phyloP scores from a whole-genome alignment of 2,888 invertebrate genomes.

The Cynaeus angustus region DNA sequence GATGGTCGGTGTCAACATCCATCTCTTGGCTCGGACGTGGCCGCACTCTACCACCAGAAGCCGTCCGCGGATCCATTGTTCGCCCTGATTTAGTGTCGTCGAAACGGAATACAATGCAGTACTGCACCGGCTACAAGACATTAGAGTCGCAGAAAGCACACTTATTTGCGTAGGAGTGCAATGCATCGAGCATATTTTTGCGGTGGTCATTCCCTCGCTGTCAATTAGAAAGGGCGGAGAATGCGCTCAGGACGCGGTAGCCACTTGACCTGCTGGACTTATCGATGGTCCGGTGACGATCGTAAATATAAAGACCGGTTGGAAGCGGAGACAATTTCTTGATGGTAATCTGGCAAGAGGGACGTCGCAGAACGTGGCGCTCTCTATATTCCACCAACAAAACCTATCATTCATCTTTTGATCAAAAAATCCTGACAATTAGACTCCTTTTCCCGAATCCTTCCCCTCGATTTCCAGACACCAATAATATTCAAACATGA shows the following conservation, averaged over 20 bases:
- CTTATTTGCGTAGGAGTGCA: constrained; percentile 44
- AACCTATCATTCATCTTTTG: not conserved
- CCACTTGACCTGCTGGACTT: constrained; percentile 41
- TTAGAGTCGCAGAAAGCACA: constrained; percentile 46
- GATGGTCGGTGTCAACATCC: constrained; percentile 48
- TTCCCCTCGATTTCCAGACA: constrained; percentile 60
- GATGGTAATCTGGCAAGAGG: constrained; percentile 45
- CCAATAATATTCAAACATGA: constrained; percentile 68
- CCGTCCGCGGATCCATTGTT: constrained; percentile 62
- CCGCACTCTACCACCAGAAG: constrained; percentile 51
- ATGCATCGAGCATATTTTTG: constrained; percentile 32
- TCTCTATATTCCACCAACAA: constrained; percentile 29
- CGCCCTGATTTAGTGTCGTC: constrained; percentile 67
- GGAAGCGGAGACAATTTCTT: constrained; percentile 42
- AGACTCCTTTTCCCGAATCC: not conserved
- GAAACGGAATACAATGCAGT: constrained; percentile 68
- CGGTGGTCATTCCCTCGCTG: constrained; percentile 1
- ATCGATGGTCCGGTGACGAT: constrained; percentile 42
- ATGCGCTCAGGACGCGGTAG: constrained; percentile 41
- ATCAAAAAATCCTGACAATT: no score
- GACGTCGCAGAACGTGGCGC: constrained; percentile 34
- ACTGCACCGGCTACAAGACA: constrained; percentile 60
- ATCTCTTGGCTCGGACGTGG: constrained; percentile 44
- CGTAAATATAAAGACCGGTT: constrained; percentile 45
- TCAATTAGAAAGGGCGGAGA: constrained; percentile 34